A percentile compares a stretch with the other conserved stretches of the same genome.
phyloP scores from a whole-genome alignment of 1,140 invertebrate species.

The Helicoverpa zea region DNA sequence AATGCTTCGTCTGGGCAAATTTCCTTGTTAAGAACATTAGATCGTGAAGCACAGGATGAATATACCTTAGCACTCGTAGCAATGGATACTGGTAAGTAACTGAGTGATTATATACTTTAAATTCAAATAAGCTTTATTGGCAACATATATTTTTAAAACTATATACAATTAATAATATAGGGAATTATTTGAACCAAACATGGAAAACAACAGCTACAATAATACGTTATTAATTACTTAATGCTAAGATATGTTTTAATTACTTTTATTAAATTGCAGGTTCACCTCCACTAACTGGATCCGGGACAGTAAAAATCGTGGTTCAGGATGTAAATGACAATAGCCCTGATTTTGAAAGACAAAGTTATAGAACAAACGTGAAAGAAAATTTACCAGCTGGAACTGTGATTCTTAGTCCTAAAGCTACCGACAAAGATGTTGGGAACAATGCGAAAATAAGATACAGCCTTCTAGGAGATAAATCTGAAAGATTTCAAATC shows the following conservation, averaged over 20 bases:
- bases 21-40: constrained; percentile 92
- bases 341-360: constrained; percentile 93
- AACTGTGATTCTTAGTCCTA: constrained; percentile 90
- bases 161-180: no score
- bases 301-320: constrained; percentile 94
- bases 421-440: constrained; percentile 93
- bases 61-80: constrained; percentile 95
- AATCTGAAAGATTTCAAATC: constrained; percentile 92
- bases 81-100: constrained; percentile 95
- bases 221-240: no score
- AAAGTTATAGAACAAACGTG: constrained; percentile 92
- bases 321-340: constrained; percentile 98
- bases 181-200: no score
- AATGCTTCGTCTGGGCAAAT: constrained; percentile 96
- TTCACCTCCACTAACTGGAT: constrained; percentile 95
- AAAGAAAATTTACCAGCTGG: constrained; percentile 92
- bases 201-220: no score
- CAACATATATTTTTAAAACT: no score
- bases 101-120: not conserved
- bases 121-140: no score
- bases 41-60: constrained; percentile 93
- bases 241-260: not conserved
- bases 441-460: constrained; percentile 95
- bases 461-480: constrained; percentile 94
- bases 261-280: constrained; percentile 87